Evolutionary conservation across 1,140 invertebrate genomes (phyloP).

Genomic region (Apis florea): DNA sequence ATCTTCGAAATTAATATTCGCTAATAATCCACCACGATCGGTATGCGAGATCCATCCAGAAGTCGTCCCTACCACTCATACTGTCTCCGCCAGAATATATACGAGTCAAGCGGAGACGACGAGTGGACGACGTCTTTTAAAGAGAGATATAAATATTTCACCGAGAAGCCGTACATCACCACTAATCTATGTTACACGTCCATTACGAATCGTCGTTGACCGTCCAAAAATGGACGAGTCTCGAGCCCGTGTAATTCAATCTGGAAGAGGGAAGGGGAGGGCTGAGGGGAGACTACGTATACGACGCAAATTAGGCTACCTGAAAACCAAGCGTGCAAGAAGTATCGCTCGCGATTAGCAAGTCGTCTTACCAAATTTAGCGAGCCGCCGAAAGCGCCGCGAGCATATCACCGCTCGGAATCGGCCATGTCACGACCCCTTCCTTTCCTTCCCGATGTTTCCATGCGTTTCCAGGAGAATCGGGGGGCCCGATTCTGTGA

Average conservation of each 20-base stretch:
- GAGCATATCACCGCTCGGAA: constrained; percentile 38
- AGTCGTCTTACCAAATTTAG: constrained; percentile 58
- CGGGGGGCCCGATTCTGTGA: constrained; percentile 10
- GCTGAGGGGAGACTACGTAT: constrained; percentile 1
- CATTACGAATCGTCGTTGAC: constrained; percentile 39
- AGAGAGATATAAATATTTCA: constrained; percentile 44
- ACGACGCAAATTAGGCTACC: constrained; percentile 58
- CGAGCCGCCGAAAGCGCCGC: constrained; percentile 44
- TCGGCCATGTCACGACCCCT: constrained; percentile 53
- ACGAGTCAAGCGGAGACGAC: not conserved
- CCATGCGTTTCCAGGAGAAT: constrained; percentile 30
- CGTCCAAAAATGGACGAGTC: constrained; percentile 43
- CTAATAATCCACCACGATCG: not conserved
- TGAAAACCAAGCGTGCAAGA: constrained; percentile 50
- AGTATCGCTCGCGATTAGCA: constrained; percentile 56
- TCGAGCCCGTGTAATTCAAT: constrained; percentile 24
- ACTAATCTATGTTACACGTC: constrained; percentile 47
- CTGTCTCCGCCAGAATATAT: not conserved
- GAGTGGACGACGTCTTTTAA: constrained; percentile 14
- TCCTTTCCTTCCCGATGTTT: constrained; percentile 36
- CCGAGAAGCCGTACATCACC: constrained; percentile 41
- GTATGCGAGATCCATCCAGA: not conserved
- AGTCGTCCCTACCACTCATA: too few relatives aligned
- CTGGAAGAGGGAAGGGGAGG: not conserved
- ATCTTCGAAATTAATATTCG: not conserved